Conservation (phyloP, 2,113 vertebrate species). For the Regulus satrapa region DNA sequence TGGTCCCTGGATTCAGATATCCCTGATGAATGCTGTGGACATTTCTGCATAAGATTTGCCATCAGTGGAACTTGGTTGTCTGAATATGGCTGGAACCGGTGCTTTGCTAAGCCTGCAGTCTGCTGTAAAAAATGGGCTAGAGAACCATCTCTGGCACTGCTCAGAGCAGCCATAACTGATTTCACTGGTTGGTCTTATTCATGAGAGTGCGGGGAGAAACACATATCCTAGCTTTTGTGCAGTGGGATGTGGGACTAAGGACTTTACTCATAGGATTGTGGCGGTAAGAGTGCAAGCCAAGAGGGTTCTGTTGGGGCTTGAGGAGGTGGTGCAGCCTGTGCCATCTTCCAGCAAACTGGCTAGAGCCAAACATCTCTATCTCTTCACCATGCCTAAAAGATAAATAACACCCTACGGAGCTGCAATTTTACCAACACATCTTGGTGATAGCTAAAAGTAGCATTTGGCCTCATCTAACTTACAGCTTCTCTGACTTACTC, state of each 20-base stretch:
- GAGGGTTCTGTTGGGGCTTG: neutral
- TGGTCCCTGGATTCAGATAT: conserved; percentile 1
- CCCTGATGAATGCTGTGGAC: neutral
- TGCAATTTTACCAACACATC: neutral
- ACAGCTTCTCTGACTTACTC: neutral
- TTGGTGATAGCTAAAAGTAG: neutral
- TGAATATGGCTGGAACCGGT: neutral
- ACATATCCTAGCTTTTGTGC: neutral
- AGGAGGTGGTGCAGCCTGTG: neutral
- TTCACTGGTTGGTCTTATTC: neutral
- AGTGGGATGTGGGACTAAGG: neutral
- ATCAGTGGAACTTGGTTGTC: neutral
- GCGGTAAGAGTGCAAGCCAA: neutral
- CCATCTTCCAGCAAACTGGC: neutral
- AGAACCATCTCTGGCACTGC: neutral
- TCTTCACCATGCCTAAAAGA: neutral
- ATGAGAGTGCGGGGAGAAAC: neutral
- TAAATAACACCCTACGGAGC: neutral
- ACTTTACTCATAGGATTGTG: neutral
- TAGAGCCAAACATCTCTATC: neutral
- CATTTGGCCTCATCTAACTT: neutral
- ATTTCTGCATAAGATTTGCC: neutral
- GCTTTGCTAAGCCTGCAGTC: neutral
- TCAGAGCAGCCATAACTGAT: neutral
- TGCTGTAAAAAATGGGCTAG: neutral